Evolutionary conservation across 2,797 vertebrate genomes (phyloP).

Genomic region (Diplodus puntazzo): DNA sequence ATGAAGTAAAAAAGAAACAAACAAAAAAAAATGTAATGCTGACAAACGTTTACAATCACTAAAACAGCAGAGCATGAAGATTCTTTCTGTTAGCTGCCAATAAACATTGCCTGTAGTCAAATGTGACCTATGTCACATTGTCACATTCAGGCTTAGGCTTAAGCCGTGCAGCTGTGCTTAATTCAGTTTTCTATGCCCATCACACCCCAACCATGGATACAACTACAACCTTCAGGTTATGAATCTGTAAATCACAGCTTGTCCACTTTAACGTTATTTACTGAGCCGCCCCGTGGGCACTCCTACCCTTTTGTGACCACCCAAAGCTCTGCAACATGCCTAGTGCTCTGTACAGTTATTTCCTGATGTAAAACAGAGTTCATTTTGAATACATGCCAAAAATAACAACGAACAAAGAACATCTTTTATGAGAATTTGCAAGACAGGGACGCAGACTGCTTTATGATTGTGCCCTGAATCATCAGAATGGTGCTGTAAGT

Average conservation of each 20-base stretch:
- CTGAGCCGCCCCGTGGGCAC: not conserved
- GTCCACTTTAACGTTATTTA: slow-evolving; percentile 2
- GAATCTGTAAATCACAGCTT: slow-evolving; percentile 21
- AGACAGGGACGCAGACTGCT: not conserved
- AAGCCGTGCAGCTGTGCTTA: not conserved
- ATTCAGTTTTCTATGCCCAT: not conserved
- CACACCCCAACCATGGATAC: not conserved
- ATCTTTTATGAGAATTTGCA: not conserved
- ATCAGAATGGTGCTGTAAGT: not conserved
- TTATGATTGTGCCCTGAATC: not conserved
- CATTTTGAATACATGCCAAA: too few relatives aligned
- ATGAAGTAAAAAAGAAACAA: not conserved
- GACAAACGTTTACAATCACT: slow-evolving; percentile 14
- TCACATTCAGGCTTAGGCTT: not conserved
- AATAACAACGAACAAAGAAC: not conserved
- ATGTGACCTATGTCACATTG: slow-evolving; percentile 8
- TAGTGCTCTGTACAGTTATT: not conserved
- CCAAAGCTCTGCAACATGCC: not conserved
- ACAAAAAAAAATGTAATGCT: not conserved
- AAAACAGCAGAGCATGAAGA: not conserved
- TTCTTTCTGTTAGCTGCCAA: slow-evolving; percentile 10
- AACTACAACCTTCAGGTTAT: not conserved
- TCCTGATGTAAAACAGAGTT: not conserved
- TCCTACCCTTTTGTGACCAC: not conserved
- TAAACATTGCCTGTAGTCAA: not conserved